phyloP scores from a whole-genome alignment of 2,888 invertebrate genomes.

The Cephus pulcher region DNA sequence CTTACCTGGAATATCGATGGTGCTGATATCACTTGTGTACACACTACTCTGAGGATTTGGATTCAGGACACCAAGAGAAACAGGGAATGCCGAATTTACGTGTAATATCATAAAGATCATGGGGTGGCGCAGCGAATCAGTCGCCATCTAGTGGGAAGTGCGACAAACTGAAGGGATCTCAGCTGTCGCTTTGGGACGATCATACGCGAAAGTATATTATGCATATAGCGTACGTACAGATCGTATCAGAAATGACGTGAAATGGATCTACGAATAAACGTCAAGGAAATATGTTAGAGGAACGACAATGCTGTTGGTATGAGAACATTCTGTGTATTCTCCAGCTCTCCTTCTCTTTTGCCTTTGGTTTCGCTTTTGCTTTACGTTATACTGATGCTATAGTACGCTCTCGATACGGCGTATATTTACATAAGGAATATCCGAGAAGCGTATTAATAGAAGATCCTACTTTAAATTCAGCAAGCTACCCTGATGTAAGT shows the following conservation, averaged over 20 bases:
- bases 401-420: not conserved
- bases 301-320: conserved; percentile 9
- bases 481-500: not conserved
- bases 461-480: conserved; percentile 16
- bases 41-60: not conserved
- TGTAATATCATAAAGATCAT: not conserved
- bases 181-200: not conserved
- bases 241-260: not conserved
- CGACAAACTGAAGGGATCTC: not conserved
- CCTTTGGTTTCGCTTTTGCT: conserved; percentile 1
- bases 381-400: not conserved
- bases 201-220: not conserved
- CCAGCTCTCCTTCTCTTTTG: conserved; percentile 5
- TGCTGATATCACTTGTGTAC: not conserved
- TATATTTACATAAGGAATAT: conserved; percentile 15
- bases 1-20: not conserved
- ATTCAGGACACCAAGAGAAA: not conserved
- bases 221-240: not conserved
- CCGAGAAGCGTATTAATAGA: conserved; percentile 16
- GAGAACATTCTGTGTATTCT: not conserved
- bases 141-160: not conserved
- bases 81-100: not conserved
- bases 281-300: not conserved
- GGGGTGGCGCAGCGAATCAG: conserved; percentile 6
- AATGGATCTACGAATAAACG: not conserved